Base-by-base conservation (phyloP, 2,888 invertebrate species). In the Proisotoma minuta region DNA sequence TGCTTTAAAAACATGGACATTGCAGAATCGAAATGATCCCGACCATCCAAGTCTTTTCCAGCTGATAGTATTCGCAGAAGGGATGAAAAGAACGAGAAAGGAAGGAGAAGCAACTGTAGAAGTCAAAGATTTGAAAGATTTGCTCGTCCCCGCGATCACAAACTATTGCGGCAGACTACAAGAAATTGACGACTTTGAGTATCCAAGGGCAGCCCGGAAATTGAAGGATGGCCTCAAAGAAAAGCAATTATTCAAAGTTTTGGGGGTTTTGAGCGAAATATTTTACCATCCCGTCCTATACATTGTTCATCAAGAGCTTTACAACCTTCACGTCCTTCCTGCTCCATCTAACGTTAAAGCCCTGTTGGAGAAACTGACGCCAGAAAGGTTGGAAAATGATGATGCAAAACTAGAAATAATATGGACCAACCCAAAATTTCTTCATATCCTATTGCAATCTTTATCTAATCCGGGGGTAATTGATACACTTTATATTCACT, bases 401-500 rank as follows among this genome's bases (percentile, higher is more conserved):
- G 23, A 39, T 3, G 39, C 22, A 4, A 24, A 56, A 20, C 47
- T 56, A 24, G 23, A 56, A 26, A 10, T 43, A 8, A 26, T 56
- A 2, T 56, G 56, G 56, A 24, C 24, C 24, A 56, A 56, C 27
- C 56, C 56, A 2, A 56, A 56, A 20, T 56, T 56, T 27, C n/a
- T 56, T 8, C 26, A 43, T 15, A 43, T 43, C 23, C 56, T 56
- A 2, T 24, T 40, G 12, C 56, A 56, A 43, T 40, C 43, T 3
- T 43, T 56, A 2, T 15, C 12, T 26, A 26, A 40, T 10, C 23
- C 23, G 4, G 56, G 56, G 5, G 56, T 56, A 2, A 3, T 43
- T 2, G 56, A 47, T 4, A 18, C 43, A 2, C 26, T 56, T 5
- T 26, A n/a, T 47, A 27, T 52, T 5, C 24, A 23, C 18, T 27